Conservation (phyloP, 2,797 vertebrate species). For the Thalassophryne amazonica region DNA sequence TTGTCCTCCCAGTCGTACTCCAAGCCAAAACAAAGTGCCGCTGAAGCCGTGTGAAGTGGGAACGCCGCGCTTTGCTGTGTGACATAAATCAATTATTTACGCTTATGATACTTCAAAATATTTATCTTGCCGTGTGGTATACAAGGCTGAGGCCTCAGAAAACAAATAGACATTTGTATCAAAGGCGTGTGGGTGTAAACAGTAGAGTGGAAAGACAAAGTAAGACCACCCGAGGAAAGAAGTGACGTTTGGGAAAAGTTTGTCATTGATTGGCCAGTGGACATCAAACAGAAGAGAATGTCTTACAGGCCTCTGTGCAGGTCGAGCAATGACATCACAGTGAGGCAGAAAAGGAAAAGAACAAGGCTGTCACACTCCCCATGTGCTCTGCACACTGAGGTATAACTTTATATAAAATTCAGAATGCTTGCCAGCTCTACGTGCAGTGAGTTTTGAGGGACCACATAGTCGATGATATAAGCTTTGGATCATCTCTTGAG, state of each 20-base stretch:
- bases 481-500: too few relatives aligned
- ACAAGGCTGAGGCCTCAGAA: constrained; percentile 55
- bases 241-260: constrained; percentile 30
- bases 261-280: constrained; percentile 44
- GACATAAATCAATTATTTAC: constrained; percentile 79
- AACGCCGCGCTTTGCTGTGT: constrained; percentile 66
- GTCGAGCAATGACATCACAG: constrained; percentile 4
- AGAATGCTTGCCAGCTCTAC: too few relatives aligned
- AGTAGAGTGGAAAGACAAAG: constrained; percentile 46
- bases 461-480: too few relatives aligned
- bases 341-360: neutral
- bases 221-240: constrained; percentile 34
- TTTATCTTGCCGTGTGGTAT: constrained; percentile 69
- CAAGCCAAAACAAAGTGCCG: constrained; percentile 57
- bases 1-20: constrained; percentile 62
- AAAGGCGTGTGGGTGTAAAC: constrained; percentile 68
- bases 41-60: constrained; percentile 61
- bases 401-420: too few relatives aligned
- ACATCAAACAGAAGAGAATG: constrained; percentile 53
- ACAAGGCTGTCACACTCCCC: too few relatives aligned
- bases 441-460: too few relatives aligned
- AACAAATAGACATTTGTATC: constrained; percentile 70
- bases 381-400: too few relatives aligned
- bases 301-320: constrained; percentile 21
- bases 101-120: constrained; percentile 73